Base-by-base conservation (phyloP, 2,113 vertebrate genomes). In the Anser brachyrhynchus region DNA sequence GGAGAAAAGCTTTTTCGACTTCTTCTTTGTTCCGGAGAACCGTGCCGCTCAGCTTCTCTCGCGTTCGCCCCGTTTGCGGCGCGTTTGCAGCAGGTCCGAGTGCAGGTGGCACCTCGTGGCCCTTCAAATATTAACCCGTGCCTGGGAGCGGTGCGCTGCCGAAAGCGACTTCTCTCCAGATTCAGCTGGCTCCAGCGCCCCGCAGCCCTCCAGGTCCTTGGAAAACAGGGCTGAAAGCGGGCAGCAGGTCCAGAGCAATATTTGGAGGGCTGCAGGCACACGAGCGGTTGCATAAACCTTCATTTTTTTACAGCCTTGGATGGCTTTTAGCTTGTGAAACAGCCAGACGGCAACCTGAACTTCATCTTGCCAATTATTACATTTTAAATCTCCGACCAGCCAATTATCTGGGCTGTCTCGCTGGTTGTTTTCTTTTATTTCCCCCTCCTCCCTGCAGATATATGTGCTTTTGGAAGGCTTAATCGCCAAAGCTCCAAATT, bases 101-200 rank as follows among this genome's bases (percentile, higher is more conserved):
- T 43, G 7, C 86, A 65, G 37, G 52, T 89, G 2, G 0, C 10
- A 0, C 23, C 87, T 5, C 1, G 11, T 39, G 72, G 6, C 33
- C 2, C 0, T 62, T 70, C 33, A 49, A 1, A 6, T 28, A 28
- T 0, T 23, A 61, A 3, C 25, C 31, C 80, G 6, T 1, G n/a
- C 9, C 8, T 41, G 8, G 35, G 73, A 49, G 51, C 28, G 80
- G 43, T 25, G 61, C 16, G 61, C 61, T 65, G 26, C 37, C 19
- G 39, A 65, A 41, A 29, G 17, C 37, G 11, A 26, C 10, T 65
- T 41, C 28, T 19, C 62, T 41, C 62, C 23, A 41, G 62, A 28
- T 29, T 41, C 13, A 28, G 25, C 62, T 65, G 26, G 23, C 39
- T 17, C 11, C 26, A 13, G 54, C 26, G 9, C 54, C 28, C 25